phyloP scores from a whole-genome alignment of 2,113 vertebrate species.

The Syngnathoides biaculeatus region DNA sequence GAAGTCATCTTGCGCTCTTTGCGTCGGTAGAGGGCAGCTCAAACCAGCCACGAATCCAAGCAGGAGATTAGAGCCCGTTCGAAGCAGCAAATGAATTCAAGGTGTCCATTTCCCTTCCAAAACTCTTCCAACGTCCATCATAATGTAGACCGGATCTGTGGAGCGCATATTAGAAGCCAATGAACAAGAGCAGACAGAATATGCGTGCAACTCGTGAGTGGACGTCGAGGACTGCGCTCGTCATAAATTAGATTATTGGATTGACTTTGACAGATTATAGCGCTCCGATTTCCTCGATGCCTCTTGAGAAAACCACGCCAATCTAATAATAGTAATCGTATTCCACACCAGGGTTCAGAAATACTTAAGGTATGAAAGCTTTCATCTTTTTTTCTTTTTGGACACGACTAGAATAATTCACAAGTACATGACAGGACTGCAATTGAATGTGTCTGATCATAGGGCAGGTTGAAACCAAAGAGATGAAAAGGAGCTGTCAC shows the following conservation, averaged over 20 bases:
- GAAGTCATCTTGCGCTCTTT: neutral
- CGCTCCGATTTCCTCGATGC: constrained; percentile 38
- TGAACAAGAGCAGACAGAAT: neutral
- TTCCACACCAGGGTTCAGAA: constrained; percentile 17
- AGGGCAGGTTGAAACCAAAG: neutral
- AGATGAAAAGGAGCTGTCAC: neutral
- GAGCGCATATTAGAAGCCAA: neutral
- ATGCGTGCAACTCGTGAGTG: neutral
- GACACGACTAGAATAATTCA: neutral
- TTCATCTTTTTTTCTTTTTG: neutral
- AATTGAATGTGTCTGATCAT: too few species aligned
- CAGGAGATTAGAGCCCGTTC: neutral
- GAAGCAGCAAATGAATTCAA: neutral
- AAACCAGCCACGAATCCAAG: neutral
- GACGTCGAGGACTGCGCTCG: constrained; percentile 14
- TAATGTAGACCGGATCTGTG: neutral
- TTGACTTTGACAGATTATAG: constrained; percentile 71
- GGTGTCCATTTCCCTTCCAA: neutral
- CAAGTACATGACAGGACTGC: too few species aligned
- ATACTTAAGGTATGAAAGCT: constrained; percentile 55
- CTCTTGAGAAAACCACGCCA: constrained; percentile 39
- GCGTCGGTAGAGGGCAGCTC: constrained; percentile 33
- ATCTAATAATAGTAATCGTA: constrained; percentile 22
- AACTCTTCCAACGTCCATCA: neutral
- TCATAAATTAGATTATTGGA: constrained; percentile 75